These are phyloP conservation scores for Amphiprion ocellaris DNA, from an alignment of 2,113 vertebrate species.

Conservation along the genomic window DNA sequence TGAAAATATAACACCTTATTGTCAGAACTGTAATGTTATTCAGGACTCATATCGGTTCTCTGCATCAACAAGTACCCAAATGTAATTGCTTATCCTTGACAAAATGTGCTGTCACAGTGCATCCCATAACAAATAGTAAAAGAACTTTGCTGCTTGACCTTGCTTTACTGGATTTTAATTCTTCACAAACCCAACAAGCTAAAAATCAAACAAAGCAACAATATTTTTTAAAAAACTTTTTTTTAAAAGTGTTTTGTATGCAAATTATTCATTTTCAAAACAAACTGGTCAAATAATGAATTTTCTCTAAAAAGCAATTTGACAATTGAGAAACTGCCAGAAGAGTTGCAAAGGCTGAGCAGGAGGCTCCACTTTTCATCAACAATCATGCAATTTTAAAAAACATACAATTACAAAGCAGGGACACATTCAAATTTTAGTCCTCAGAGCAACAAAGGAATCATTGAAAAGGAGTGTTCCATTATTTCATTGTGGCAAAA, in stretches of 20 bases:
- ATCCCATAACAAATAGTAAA: not conserved
- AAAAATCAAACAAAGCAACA: not conserved
- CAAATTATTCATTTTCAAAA: slow-evolving; percentile 2
- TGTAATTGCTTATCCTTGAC: too few species aligned
- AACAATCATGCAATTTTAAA: not conserved
- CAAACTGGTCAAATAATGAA: not conserved
- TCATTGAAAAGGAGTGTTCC: not conserved
- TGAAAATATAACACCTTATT: too few species aligned
- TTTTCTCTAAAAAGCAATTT: slow-evolving; percentile 2
- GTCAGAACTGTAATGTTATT: too few species aligned
- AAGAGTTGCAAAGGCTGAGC: not conserved
- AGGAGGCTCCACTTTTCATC: slow-evolving; percentile 19
- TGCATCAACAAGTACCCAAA: too few species aligned
- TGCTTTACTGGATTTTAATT: not conserved
- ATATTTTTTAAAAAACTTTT: slow-evolving; percentile 25
- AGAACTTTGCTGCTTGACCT: not conserved
- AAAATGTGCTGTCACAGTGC: too few species aligned
- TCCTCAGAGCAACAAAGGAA: slow-evolving; percentile 1
- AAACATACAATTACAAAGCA: not conserved
- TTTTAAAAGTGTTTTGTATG: not conserved
- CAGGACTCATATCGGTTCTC: too few species aligned
- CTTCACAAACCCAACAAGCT: not conserved
- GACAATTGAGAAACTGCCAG: not conserved
- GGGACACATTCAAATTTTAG: not conserved
- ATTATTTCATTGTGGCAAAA: slow-evolving; percentile 9